Percentiles rank a stretch among this genome's conserved stretches.
phyloP scores from a whole-genome alignment of 2,797 vertebrate genomes.

The Morus bassanus region DNA sequence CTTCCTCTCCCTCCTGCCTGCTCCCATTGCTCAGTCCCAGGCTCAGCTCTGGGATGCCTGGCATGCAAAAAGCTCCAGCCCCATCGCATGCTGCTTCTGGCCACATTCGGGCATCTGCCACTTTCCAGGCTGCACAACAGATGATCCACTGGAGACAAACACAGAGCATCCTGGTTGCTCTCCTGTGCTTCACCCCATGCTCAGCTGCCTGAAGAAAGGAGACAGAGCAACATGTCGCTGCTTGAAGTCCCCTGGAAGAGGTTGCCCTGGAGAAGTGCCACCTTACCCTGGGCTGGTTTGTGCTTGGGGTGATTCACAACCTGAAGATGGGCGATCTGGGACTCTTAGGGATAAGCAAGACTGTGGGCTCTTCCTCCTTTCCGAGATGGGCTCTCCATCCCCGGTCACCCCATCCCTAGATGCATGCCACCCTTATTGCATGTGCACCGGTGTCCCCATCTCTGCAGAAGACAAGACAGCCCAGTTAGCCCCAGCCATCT shows the following conservation, averaged over 20 bases:
- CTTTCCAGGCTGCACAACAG: not conserved
- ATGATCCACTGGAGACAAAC: not conserved
- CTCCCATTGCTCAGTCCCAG: not conserved
- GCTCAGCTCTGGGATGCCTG: not conserved
- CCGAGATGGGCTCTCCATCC: not conserved
- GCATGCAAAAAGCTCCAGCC: rapidly evolving
- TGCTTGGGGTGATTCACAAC: not conserved
- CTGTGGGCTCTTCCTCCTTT: not conserved
- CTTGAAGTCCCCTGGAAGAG: not conserved
- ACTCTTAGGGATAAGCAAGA: not conserved
- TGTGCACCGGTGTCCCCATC: rapidly evolving
- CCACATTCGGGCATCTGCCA: rapidly evolving
- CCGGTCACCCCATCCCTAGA: not conserved
- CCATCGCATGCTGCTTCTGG: not conserved
- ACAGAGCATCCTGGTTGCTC: not conserved
- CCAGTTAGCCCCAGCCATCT: not conserved
- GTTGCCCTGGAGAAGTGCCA: not conserved
- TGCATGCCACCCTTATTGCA: not conserved
- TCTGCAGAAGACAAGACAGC: not conserved
- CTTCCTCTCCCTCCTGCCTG: not conserved
- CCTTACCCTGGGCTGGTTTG: not conserved
- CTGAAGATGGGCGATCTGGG: not conserved
- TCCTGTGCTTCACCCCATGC: not conserved
- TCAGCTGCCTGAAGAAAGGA: not conserved
- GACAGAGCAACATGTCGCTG: not conserved